Evolutionary conservation across 2,888 invertebrate genomes (phyloP), one percentile per base, ranked within the genome.

Genomic region (Dioctria linearis): DNA sequence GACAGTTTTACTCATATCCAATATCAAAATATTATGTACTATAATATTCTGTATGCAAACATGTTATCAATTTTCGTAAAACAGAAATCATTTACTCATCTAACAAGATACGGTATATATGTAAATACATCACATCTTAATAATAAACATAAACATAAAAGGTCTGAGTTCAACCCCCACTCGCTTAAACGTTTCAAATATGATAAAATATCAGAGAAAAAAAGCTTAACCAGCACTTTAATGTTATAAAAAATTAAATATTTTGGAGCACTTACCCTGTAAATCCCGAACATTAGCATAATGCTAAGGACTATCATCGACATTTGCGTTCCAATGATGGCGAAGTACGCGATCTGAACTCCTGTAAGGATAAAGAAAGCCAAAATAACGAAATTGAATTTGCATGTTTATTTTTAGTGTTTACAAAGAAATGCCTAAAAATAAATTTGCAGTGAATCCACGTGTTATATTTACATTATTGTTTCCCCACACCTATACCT

Each of bases 281-380:
- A 92, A 87, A 94, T 93, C 83, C 94, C 94, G 87, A 93, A 92
- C 85, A 94, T 91, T 81, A 94, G 90, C 85, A 93, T 91, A 88
- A 94, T 91, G 87, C 94, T 94, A 80, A 94, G 90, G 81, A 93
- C 89, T 83, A 94, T 92, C 93, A 94, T 94, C 86, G 94, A 94
- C 90, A 94, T 91, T 89, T 94, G 94, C 69, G 94, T 94, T 86
- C 94, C 94, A 88, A 94, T 94, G 85, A 94, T 94, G 85, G 94
- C 94, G 85, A 93, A 91, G 89, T 94, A 94, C 84, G 94, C 94
- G 89, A 94, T 94, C 91, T 94, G 94, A 86, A 94, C 94, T 90
- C 94, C 94, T 94, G 92, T 69, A 93, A 92, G 89, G 89, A n/a
- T n/a, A n/a, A n/a, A n/a, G 90, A 86, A 83, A 85, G 84, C 67